Evolutionary conservation across 2,113 vertebrate genomes (phyloP).

Genomic region (Piprites chloris): DNA sequence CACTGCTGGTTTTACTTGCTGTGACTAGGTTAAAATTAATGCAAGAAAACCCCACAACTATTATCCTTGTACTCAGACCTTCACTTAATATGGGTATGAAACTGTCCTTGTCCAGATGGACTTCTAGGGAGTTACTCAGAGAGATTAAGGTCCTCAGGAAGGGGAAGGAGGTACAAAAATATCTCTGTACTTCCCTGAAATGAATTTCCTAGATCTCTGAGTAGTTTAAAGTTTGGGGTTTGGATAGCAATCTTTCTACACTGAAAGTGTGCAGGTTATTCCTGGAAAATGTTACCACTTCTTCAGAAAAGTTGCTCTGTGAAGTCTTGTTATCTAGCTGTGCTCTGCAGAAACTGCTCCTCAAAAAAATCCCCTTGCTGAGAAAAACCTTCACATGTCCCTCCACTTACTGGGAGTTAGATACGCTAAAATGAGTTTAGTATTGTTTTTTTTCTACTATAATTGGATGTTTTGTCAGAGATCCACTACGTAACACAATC

Average conservation of each 20-base stretch:
- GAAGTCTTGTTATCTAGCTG: not conserved
- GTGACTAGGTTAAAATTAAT: not conserved
- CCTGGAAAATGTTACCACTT: not conserved
- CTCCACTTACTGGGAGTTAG: not conserved
- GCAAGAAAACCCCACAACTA: not conserved
- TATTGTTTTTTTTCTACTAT: not conserved
- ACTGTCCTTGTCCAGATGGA: not conserved
- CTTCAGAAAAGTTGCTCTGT: not conserved
- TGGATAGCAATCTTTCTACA: not conserved
- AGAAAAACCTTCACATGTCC: not conserved
- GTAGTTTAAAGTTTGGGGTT: not conserved
- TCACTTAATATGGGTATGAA: not conserved
- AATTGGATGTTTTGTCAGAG: not conserved
- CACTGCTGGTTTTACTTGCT: not conserved
- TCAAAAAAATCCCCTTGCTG: not conserved
- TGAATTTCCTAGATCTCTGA: not conserved
- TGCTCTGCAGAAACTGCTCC: not conserved
- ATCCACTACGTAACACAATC: rapidly evolving
- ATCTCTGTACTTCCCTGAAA: not conserved
- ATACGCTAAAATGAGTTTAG: not conserved
- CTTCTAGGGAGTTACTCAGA: not conserved
- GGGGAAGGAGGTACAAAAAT: not conserved
- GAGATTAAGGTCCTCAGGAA: not conserved
- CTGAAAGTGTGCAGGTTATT: not conserved
- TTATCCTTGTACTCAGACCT: not conserved